phyloP scores from a whole-genome alignment of 1,140 invertebrate genomes.

The Macrocentrus cingulum region DNA sequence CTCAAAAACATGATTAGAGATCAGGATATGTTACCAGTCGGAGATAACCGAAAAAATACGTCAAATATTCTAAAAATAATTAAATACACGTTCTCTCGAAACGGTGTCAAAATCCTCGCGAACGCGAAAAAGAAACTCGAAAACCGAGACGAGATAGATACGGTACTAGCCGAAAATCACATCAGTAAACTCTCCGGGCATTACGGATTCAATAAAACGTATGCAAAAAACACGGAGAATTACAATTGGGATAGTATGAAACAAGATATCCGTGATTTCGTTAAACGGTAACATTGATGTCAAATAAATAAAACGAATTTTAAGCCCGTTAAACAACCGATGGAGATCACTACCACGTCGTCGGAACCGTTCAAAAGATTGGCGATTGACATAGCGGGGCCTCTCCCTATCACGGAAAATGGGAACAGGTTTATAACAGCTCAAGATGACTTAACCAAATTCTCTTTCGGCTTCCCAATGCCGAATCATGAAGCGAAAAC shows the following conservation, averaged over 20 bases:
- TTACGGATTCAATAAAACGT: conserved; percentile 38
- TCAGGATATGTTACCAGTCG: conserved; percentile 18
- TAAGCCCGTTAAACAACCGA: conserved; percentile 33
- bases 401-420: conserved; percentile 27
- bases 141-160: conserved; percentile 33
- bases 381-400: conserved; percentile 40
- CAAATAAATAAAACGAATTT: conserved; percentile 42
- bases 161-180: conserved; percentile 7
- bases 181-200: conserved; percentile 24
- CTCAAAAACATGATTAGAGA: conserved; percentile 16
- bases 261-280: conserved; percentile 33
- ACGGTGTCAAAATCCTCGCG: conserved; percentile 17
- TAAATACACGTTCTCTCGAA: conserved; percentile 17
- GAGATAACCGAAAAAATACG: conserved; percentile 10
- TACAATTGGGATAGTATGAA: conserved; percentile 42
- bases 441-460: conserved; percentile 43
- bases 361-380: conserved; percentile 27
- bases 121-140: conserved; percentile 27
- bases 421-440: conserved; percentile 42
- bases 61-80: conserved; percentile 29
- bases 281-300: conserved; percentile 41
- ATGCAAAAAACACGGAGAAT: conserved; percentile 35
- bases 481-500: conserved; percentile 35
- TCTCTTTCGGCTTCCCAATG: conserved; percentile 27
- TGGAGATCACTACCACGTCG: conserved; percentile 38